A percentile compares a stretch with the other conserved stretches of the same genome.
Conservation (phyloP, 2,797 vertebrate genomes). For the Acipenser oxyrinchus region DNA sequence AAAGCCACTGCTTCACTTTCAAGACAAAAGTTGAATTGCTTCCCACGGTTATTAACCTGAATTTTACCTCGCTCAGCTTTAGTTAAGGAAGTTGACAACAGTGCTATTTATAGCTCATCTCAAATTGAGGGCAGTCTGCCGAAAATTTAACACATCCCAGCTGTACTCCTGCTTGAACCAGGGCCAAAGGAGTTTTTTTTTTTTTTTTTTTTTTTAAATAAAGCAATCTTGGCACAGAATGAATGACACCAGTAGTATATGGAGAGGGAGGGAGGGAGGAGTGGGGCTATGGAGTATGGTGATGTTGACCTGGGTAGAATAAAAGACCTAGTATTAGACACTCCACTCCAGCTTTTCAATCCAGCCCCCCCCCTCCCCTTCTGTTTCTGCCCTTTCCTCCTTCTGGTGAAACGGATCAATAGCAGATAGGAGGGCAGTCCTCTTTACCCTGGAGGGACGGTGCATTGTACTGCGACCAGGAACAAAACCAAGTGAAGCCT, state of each 20-base stretch:
- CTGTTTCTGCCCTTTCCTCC: not conserved
- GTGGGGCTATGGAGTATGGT: slow-evolving; percentile 16
- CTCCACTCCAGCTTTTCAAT: slow-evolving; percentile 7
- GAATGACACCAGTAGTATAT: slow-evolving; percentile 69
- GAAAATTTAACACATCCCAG: slow-evolving; percentile 82
- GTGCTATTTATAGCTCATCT: slow-evolving; percentile 79
- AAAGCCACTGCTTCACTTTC: not conserved
- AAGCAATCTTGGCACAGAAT: slow-evolving; percentile 78
- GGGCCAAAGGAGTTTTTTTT: slow-evolving; percentile 67
- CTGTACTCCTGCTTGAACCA: slow-evolving; percentile 80
- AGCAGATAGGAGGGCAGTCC: not conserved
- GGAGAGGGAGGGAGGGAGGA: slow-evolving; percentile 50
- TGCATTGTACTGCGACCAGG: not conserved
- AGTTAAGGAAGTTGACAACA: slow-evolving; percentile 68
- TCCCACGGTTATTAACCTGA: slow-evolving; percentile 81
- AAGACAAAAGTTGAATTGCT: slow-evolving; percentile 32
- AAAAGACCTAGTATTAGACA: slow-evolving; percentile 4
- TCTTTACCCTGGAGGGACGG: not conserved
- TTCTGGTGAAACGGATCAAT: not conserved
- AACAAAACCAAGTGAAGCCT: not conserved
- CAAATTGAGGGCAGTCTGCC: slow-evolving; percentile 79
- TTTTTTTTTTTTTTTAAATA: slow-evolving; percentile 28
- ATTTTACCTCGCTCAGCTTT: slow-evolving; percentile 73
- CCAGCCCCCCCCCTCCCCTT: not conserved
- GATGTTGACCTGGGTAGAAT: slow-evolving; percentile 14